Evolutionary conservation across 2,888 invertebrate species (phyloP).

Genomic region (Microplitis deprimator): DNA sequence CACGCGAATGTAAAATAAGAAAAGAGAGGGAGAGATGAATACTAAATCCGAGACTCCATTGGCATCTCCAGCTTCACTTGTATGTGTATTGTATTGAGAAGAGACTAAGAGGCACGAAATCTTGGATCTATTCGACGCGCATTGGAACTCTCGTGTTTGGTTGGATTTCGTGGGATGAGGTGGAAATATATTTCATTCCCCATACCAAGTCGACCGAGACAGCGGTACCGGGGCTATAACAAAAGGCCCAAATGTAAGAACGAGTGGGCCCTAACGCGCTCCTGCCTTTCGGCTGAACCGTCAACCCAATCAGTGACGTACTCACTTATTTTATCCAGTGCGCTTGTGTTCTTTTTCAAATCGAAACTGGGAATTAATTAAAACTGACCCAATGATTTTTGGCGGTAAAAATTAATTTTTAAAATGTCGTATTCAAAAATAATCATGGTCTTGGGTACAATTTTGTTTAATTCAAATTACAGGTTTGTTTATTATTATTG

Average conservation of each 20-base stretch:
- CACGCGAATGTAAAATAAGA: neutral
- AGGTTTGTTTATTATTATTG: neutral
- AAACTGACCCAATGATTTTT: too few relatives aligned
- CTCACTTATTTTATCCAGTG: too few relatives aligned
- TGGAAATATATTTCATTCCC: constrained; percentile 58
- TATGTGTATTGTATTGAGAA: constrained; percentile 23
- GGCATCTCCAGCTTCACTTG: too few relatives aligned
- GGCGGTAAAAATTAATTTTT: too few relatives aligned
- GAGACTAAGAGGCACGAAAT: constrained; percentile 53
- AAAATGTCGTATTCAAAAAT: too few relatives aligned
- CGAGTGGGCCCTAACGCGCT: constrained; percentile 55
- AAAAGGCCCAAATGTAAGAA: constrained; percentile 64
- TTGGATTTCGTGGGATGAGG: constrained; percentile 35
- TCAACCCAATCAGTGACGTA: constrained; percentile 46
- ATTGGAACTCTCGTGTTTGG: constrained; percentile 26
- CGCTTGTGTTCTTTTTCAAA: too few relatives aligned
- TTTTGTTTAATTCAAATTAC: neutral
- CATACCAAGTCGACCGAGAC: constrained; percentile 32
- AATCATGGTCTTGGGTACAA: too few relatives aligned
- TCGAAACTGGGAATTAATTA: too few relatives aligned
- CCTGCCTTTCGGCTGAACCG: too few relatives aligned
- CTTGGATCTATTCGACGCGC: constrained; percentile 57
- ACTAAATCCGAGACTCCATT: too few relatives aligned
- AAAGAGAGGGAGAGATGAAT: neutral
- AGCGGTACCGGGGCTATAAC: constrained; percentile 53